These are phyloP conservation scores for Alsophila aescularia DNA, from an alignment of 2,888 invertebrate genomes.

Conservation along the genomic window DNA sequence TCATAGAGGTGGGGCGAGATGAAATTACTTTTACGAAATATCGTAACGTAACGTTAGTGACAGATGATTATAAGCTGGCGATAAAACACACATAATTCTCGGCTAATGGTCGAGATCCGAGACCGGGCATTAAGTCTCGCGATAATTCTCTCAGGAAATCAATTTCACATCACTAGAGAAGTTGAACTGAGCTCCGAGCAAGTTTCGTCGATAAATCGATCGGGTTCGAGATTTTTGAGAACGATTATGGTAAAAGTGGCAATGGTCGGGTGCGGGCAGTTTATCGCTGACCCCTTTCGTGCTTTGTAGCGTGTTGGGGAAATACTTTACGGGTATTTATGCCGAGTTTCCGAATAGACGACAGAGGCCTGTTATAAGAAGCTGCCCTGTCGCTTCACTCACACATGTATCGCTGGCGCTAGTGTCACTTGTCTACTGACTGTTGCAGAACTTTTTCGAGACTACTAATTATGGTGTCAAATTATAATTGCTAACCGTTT, in stretches of 20 bases:
- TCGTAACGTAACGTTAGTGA: constrained; percentile 83
- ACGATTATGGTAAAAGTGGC: constrained; percentile 28
- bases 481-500: too few relatives aligned
- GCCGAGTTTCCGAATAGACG: background rate
- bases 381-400: too few relatives aligned
- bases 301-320: background rate
- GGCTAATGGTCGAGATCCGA: constrained; percentile 65
- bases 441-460: too few relatives aligned
- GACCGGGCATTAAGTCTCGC: constrained; percentile 52
- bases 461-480: too few relatives aligned
- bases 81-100: constrained; percentile 84
- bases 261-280: constrained; percentile 6
- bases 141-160: constrained; percentile 69
- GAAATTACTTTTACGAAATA: constrained; percentile 80
- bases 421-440: too few relatives aligned
- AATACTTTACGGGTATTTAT: background rate
- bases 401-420: too few relatives aligned
- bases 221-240: constrained; percentile 34
- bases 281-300: constrained; percentile 4
- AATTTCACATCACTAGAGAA: constrained; percentile 68
- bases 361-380: too few relatives aligned
- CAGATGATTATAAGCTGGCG: constrained; percentile 84
- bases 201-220: constrained; percentile 55
- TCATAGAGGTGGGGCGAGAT: constrained; percentile 64
- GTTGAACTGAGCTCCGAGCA: constrained; percentile 19